Conservation (phyloP, 92 coral and sea anemone species). For the Siderastrea radians region DNA sequence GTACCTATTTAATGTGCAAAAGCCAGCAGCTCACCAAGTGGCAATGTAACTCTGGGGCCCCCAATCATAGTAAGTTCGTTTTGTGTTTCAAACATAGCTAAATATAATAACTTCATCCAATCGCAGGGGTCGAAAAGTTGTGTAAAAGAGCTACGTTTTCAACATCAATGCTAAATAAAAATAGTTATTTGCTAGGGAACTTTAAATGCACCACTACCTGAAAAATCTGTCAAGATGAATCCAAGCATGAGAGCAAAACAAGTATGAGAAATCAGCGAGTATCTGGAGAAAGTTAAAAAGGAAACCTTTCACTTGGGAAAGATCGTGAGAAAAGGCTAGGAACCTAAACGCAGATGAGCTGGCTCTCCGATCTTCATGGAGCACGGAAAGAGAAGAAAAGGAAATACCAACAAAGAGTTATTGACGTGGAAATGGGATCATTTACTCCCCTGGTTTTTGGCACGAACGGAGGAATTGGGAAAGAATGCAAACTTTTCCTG, state of each 20-base stretch:
- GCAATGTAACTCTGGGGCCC: slow-evolving; percentile 10
- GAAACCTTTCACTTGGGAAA: background rate
- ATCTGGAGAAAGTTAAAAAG: slow-evolving; percentile 53
- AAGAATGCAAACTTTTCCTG: too few relatives aligned
- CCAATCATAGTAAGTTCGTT: background rate
- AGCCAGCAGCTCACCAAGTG: background rate
- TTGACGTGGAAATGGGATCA: too few relatives aligned
- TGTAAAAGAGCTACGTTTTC: background rate
- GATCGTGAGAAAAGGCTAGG: too few relatives aligned
- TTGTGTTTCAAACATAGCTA: background rate
- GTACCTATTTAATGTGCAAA: background rate
- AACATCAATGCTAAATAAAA: background rate
- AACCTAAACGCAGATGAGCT: too few relatives aligned
- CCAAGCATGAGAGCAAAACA: slow-evolving; percentile 28
- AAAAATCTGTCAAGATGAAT: slow-evolving; percentile 38
- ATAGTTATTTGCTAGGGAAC: background rate
- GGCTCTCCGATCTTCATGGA: too few relatives aligned
- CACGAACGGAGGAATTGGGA: too few relatives aligned
- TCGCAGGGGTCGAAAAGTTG: background rate
- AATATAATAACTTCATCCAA: too few relatives aligned
- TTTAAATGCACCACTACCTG: slow-evolving; percentile 43
- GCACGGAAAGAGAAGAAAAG: too few relatives aligned
- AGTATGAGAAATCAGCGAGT: slow-evolving; percentile 26
- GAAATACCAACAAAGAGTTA: too few relatives aligned
- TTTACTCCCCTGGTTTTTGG: too few relatives aligned